Percentiles rank a stretch among this genome's conserved stretches.
These are phyloP conservation scores for Sterrhoptilus dennistouni DNA, from an alignment of 2,113 vertebrate genomes.

Conservation along the genomic window DNA sequence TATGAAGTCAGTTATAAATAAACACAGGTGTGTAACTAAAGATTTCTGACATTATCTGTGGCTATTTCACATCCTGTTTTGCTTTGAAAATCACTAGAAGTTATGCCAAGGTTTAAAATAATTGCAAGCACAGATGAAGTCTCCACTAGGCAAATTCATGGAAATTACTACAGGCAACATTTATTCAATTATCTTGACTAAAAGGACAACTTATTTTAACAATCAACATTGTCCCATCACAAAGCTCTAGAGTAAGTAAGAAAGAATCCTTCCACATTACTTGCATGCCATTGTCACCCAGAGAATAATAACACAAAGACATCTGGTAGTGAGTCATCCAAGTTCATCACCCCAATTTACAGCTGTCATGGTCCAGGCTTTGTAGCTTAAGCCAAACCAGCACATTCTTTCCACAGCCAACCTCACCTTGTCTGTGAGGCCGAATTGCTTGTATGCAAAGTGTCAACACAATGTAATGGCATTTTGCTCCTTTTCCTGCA, in stretches of 20 bases:
- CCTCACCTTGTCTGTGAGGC: fast-evolving
- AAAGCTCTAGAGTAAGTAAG: background rate
- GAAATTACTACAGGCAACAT: background rate
- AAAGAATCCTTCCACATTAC: background rate
- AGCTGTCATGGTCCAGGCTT: background rate
- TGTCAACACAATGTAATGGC: background rate
- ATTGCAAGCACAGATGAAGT: background rate
- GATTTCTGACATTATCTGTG: background rate
- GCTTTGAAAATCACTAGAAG: background rate
- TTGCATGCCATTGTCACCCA: background rate
- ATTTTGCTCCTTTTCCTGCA: background rate
- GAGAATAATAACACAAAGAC: background rate
- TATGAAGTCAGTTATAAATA: background rate
- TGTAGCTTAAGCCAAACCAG: background rate
- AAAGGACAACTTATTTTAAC: background rate
- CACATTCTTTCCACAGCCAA: background rate
- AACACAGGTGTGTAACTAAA: background rate
- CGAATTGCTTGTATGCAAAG: background rate
- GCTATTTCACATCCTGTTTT: constrained; percentile 6
- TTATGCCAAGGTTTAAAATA: background rate
- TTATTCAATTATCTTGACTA: background rate
- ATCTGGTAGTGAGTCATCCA: background rate
- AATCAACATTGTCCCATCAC: background rate
- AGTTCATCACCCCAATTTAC: background rate
- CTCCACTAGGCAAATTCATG: background rate